These are phyloP conservation scores for Cynopterus brachyotis DNA, from an alignment of 2,113 vertebrate genomes.

Conservation along the genomic window DNA sequence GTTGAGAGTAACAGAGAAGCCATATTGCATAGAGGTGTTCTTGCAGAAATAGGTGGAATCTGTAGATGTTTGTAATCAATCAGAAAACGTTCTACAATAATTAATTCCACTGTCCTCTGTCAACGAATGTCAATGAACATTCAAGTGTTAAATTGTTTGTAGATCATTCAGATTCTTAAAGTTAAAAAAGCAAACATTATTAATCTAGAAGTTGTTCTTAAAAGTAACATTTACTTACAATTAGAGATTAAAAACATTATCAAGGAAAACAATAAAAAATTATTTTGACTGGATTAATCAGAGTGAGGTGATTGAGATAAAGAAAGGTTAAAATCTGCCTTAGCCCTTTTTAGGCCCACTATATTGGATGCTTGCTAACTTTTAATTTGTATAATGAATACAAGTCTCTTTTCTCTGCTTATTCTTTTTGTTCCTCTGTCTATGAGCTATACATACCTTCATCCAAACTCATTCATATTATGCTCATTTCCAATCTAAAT, in stretches of 20 bases:
- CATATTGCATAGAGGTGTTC: not conserved
- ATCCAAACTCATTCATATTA: not conserved
- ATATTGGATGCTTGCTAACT: not conserved
- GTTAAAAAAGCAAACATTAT: not conserved
- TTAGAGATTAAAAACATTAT: conserved; percentile 7
- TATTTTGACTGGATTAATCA: not conserved
- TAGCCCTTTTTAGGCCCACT: not conserved
- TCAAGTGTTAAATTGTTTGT: not conserved
- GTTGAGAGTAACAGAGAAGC: not conserved
- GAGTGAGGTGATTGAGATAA: not conserved
- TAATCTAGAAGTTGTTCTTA: not conserved
- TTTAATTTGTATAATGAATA: not conserved
- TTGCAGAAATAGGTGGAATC: not conserved
- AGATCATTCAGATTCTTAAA: not conserved
- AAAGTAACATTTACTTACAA: not conserved
- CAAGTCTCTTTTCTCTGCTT: not conserved
- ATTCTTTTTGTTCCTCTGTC: not conserved
- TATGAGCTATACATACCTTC: not conserved
- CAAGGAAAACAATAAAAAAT: not conserved
- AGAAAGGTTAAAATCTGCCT: not conserved
- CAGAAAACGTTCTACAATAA: not conserved
- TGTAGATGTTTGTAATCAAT: not conserved
- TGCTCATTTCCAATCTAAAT: not conserved
- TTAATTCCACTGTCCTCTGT: not conserved
- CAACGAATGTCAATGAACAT: not conserved